A percentile compares a stretch with the other conserved stretches of the same genome.
Evolutionary conservation across 2,797 vertebrate genomes (phyloP).

Genomic region (Ataeniobius toweri): DNA sequence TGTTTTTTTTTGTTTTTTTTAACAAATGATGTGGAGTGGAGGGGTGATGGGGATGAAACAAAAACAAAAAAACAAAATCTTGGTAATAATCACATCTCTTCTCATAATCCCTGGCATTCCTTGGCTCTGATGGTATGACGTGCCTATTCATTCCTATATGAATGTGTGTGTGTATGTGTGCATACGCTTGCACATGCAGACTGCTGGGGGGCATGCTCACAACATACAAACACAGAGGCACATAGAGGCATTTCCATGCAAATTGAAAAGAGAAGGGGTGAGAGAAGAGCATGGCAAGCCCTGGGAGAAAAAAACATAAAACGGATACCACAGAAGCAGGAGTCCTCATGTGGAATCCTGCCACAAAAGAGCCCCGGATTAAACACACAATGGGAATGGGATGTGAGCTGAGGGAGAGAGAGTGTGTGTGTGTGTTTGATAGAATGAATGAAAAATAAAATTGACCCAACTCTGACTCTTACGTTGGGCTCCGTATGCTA

Average conservation of each 20-base stretch:
- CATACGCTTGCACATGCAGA: constrained; percentile 55
- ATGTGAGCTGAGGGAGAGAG: constrained; percentile 60
- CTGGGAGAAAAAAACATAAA: constrained; percentile 61
- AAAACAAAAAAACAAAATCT: constrained; percentile 60
- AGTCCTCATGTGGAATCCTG: constrained; percentile 83
- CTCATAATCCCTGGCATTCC: constrained; percentile 81
- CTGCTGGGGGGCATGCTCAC: constrained; percentile 74
- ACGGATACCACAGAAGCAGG: constrained; percentile 75
- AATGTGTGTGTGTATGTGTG: constrained; percentile 40
- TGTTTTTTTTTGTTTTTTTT: constrained; percentile 12
- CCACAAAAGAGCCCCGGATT: constrained; percentile 83
- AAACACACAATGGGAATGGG: constrained; percentile 80
- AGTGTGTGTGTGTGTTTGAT: constrained; percentile 21
- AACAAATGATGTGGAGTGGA: constrained; percentile 64
- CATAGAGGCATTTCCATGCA: constrained; percentile 79
- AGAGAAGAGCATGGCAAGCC: constrained; percentile 77
- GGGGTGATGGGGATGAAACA: neutral
- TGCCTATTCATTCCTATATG: constrained; percentile 64
- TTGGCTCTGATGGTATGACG: constrained; percentile 75
- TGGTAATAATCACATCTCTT: constrained; percentile 83
- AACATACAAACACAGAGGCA: constrained; percentile 64
- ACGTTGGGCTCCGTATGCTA: constrained; percentile 31
- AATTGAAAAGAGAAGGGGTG: constrained; percentile 81
- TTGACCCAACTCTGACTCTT: constrained; percentile 56
- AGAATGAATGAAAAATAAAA: constrained; percentile 25